A percentile compares a stretch with the other conserved stretches of the same genome.
Conservation (phyloP, 1,140 invertebrate species). For the Tetramorium simillimum region DNA sequence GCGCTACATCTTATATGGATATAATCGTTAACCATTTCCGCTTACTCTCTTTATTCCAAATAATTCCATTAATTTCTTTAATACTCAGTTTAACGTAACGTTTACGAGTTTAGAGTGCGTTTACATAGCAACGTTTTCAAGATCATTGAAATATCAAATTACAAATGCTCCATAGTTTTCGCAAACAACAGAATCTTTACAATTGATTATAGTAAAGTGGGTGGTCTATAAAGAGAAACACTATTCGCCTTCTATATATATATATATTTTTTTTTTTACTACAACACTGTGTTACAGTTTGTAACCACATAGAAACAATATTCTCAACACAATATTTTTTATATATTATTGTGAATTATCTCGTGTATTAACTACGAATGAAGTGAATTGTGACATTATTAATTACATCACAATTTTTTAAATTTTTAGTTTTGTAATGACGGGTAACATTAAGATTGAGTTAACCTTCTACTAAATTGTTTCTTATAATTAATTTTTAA, state of each 20-base stretch:
- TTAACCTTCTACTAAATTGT: slow-evolving; percentile 74
- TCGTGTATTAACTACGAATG: slow-evolving; percentile 58
- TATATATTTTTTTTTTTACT: slow-evolving; percentile 51
- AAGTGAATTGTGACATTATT: slow-evolving; percentile 48
- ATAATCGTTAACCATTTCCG: slow-evolving; percentile 20
- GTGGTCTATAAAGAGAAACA: slow-evolving; percentile 67
- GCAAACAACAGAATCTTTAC: slow-evolving; percentile 6
- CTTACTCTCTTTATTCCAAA: slow-evolving; percentile 20
- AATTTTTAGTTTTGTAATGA: slow-evolving; percentile 65
- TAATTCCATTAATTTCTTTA: slow-evolving; percentile 46
- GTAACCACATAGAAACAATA: slow-evolving; percentile 24
- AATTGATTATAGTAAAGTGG: slow-evolving; percentile 73
- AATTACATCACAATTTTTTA: slow-evolving; percentile 45
- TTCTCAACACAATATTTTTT: slow-evolving; percentile 61
- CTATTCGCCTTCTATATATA: not conserved
- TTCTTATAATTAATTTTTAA: slow-evolving; percentile 77
- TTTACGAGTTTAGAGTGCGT: slow-evolving; percentile 19
- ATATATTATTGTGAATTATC: not conserved
- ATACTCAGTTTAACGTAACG: slow-evolving; percentile 27
- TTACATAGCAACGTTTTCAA: slow-evolving; percentile 51
- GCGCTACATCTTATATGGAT: not conserved
- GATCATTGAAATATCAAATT: slow-evolving; percentile 43
- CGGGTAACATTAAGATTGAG: slow-evolving; percentile 73
- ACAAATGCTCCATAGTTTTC: slow-evolving; percentile 48
- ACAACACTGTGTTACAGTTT: slow-evolving; percentile 49